These are phyloP conservation scores for Psilanteris sp. DNA, from an alignment of 1,140 invertebrate species.

Conservation along the genomic window DNA sequence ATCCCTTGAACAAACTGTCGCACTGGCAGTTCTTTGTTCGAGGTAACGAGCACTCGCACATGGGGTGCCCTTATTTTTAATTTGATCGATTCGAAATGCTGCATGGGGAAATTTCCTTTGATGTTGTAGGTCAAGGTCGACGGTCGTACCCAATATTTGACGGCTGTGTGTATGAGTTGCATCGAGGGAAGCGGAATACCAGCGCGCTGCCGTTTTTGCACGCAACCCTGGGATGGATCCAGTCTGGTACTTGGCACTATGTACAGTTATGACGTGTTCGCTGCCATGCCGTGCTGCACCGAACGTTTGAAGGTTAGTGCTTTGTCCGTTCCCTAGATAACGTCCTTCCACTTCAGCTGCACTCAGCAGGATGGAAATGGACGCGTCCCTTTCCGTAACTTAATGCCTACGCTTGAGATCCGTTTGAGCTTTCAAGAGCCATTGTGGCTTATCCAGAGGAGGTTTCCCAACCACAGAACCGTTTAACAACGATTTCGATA, in stretches of 20 bases:
- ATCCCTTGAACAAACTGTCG: background rate
- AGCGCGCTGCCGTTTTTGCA: constrained; percentile 87
- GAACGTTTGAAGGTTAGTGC: constrained; percentile 91
- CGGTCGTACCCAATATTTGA: constrained; percentile 92
- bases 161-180: constrained; percentile 95
- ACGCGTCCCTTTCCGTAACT: too few species aligned
- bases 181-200: constrained; percentile 89
- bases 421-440: constrained; percentile 6
- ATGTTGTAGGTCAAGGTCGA: constrained; percentile 90
- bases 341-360: background rate
- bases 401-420: too few species aligned
- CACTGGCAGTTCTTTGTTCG: constrained; percentile 2
- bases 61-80: background rate
- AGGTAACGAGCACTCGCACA: background rate
- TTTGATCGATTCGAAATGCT: constrained; percentile 19
- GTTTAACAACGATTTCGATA: too few species aligned
- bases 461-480: too few species aligned
- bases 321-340: background rate
- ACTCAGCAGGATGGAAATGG: constrained; percentile 2
- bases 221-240: constrained; percentile 93
- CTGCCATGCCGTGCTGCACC: constrained; percentile 96
- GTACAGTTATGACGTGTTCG: constrained; percentile 99
- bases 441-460: background rate
- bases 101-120: constrained; percentile 50
- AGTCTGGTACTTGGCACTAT: constrained; percentile 96